These are phyloP conservation scores for Ciona savignyi DNA, from an alignment of 23 tunicate genomes.

Conservation along the genomic window DNA sequence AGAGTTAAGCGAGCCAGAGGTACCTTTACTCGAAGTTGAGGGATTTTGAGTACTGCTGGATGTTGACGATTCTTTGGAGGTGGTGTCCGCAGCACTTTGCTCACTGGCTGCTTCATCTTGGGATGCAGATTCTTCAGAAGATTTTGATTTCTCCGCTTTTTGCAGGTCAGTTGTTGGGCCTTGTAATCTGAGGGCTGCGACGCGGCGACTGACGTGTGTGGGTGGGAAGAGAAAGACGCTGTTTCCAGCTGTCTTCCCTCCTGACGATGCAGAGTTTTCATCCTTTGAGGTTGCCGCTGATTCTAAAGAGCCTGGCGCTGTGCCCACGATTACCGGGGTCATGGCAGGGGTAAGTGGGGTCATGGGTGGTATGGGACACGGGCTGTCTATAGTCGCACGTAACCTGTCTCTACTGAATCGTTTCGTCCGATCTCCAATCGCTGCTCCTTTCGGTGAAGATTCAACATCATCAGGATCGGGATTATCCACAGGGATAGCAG, in stretches of 20 bases:
- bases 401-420: conserved; percentile 84
- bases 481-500: background rate
- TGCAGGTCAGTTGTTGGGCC: conserved; percentile 24
- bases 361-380: conserved; percentile 47
- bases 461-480: background rate
- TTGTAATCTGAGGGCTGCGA: conserved; percentile 58
- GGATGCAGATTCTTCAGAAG: conserved; percentile 18
- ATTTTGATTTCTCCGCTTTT: conserved; percentile 34
- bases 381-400: conserved; percentile 83
- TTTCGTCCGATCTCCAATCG: conserved; percentile 40
- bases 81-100: background rate
- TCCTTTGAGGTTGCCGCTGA: conserved; percentile 16
- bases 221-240: conserved; percentile 78
- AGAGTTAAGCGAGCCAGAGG: conserved; percentile 14
- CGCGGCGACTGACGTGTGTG: conserved; percentile 38
- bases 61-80: background rate
- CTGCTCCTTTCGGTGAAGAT: conserved; percentile 35
- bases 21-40: background rate
- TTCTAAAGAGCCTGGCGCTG: conserved; percentile 5
- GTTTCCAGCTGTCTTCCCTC: conserved; percentile 23
- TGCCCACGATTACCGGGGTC: conserved; percentile 28
- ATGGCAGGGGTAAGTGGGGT: conserved; percentile 79
- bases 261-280: conserved; percentile 18
- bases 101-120: conserved; percentile 2
- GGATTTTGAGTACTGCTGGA: background rate